Base-by-base conservation (phyloP, 2,888 invertebrate genomes). In the Agrochola litura region DNA sequence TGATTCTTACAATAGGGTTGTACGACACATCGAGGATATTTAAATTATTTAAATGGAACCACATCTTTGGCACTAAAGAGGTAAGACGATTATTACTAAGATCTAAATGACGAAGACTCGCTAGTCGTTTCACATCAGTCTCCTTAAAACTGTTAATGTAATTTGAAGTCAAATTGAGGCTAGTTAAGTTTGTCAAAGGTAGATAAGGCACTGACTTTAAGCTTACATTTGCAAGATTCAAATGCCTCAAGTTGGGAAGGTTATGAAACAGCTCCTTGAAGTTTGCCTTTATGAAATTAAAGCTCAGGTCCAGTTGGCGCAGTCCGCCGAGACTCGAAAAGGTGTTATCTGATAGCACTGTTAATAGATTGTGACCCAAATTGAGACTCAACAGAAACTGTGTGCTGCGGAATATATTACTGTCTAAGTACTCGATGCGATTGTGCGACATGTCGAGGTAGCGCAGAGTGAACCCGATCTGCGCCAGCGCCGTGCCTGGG, bases 221-320 rank as follows among this genome's bases (percentile, higher is more conserved):
- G 83, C 98, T 98, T 93, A 98, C 98, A 92, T 97, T 97, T 74
- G 98, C 98, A 90, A 99, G 97, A 91, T 97, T 98, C 87, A 99
- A 97, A 91, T 98, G 97, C 92, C 98, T 97, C 84, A 99, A 97
- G 91, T 98, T 98, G 74, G 98, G 98, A 71, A 98, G 97, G 94
- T 98, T 98, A 92, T 99, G 98, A 92, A 99, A 98, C 71, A 99
- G 97, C 94, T 99, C 98, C 91, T 98, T 98, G 92, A 98, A 98
- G 96, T 98, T 98, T 82, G 99, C 98, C 88, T 98, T 98, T 82
- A 99, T 96, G 56, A 97, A 97, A 95, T 99, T 99, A 86, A 97
- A 97, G 87, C 98, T 98, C 70, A 99, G 96, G 95, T 99, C 98
- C 89, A 99, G 96, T 89, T 97, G 97, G 87, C 99, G 97, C 82